A percentile compares a stretch with the other conserved stretches of the same genome.
Conservation (phyloP, 2,888 invertebrate genomes). For the Bhutanitis thaidina region DNA sequence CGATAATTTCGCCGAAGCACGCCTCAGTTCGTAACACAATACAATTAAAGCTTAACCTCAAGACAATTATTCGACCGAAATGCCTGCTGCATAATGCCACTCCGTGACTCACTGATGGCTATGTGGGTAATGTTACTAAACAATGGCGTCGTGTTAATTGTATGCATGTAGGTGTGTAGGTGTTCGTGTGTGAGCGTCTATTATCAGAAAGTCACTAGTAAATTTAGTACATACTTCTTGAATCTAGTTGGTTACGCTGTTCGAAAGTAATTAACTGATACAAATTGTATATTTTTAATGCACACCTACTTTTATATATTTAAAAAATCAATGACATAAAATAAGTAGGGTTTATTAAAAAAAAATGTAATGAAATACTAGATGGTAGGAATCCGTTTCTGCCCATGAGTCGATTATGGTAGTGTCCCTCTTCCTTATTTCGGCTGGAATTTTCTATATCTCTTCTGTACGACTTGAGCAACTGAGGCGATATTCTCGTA, state of each 20-base stretch:
- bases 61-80: constrained; percentile 19
- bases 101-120: constrained; percentile 15
- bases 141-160: constrained; percentile 9
- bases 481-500: too few relatives aligned
- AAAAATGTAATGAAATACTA: too few relatives aligned
- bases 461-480: too few relatives aligned
- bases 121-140: constrained; percentile 9
- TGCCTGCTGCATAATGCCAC: constrained; percentile 15
- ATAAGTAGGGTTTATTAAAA: too few relatives aligned
- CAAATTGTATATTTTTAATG: too few relatives aligned
- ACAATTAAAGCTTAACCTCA: constrained; percentile 18
- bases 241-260: background rate
- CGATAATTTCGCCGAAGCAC: background rate
- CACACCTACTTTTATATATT: too few relatives aligned
- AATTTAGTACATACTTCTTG: background rate
- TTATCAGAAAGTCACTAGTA: background rate
- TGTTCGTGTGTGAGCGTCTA: background rate
- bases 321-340: too few relatives aligned
- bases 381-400: too few relatives aligned
- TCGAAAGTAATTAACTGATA: too few relatives aligned
- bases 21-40: constrained; percentile 14
- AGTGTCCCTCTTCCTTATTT: too few relatives aligned
- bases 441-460: too few relatives aligned
- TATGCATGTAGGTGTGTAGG: background rate
- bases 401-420: too few relatives aligned